These are phyloP conservation scores for Diplazon laetatorius DNA, from an alignment of 2,888 invertebrate species.

Conservation along the genomic window DNA sequence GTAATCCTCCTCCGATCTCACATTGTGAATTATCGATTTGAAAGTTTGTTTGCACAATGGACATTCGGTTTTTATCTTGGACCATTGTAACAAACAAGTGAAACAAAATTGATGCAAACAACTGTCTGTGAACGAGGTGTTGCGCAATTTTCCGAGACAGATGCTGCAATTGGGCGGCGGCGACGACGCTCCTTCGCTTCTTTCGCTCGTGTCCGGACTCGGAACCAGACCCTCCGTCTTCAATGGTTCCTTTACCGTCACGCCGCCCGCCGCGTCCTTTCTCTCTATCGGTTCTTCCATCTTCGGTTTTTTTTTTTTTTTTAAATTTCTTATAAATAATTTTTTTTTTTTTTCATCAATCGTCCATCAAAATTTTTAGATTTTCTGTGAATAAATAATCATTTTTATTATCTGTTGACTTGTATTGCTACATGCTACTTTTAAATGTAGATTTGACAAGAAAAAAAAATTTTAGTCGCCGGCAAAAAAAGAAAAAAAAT, in stretches of 20 bases:
- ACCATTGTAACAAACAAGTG: conserved; percentile 96
- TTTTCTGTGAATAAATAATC: background rate
- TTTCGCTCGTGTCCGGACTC: conserved; percentile 84
- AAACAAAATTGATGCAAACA: conserved; percentile 98
- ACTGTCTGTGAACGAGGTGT: conserved; percentile 95
- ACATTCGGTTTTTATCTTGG: conserved; percentile 96
- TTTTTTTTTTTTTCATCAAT: conserved; percentile 8
- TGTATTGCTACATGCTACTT: too few relatives aligned
- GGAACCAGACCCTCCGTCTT: conserved; percentile 78
- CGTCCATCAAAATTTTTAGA: background rate
- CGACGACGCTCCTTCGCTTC: conserved; percentile 84
- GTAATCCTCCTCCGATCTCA: conserved; percentile 93
- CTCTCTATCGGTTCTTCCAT: conserved; percentile 71
- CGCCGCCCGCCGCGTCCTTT: conserved; percentile 56
- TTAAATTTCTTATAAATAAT: conserved; percentile 16
- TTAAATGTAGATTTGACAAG: too few relatives aligned
- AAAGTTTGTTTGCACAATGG: conserved; percentile 97
- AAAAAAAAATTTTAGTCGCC: too few relatives aligned
- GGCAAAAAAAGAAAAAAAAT: too few relatives aligned
- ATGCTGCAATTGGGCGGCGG: conserved; percentile 96
- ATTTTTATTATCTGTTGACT: background rate
- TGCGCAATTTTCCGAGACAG: conserved; percentile 92
- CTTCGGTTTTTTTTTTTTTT: conserved; percentile 65
- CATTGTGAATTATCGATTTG: conserved; percentile 95
- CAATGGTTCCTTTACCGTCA: conserved; percentile 73